Evolutionary conservation across 2,797 vertebrate genomes (phyloP).

Genomic region (Monodelphis domestica): DNA sequence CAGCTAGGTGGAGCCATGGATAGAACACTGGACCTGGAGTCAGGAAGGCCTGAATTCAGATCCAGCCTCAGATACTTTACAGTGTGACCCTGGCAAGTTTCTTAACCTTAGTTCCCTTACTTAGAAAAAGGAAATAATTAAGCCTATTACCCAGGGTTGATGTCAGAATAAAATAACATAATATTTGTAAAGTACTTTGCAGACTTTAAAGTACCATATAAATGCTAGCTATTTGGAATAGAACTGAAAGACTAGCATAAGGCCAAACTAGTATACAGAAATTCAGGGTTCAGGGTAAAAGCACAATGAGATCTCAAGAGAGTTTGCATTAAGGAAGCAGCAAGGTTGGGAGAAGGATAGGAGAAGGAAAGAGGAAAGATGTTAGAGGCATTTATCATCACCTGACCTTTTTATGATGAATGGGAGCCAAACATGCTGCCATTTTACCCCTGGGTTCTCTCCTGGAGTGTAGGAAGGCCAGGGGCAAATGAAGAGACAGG

Average conservation of each 20-base stretch:
- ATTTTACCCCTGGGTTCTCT: not conserved
- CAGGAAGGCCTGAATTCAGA: not conserved
- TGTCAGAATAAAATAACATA: not conserved
- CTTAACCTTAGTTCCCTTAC: not conserved
- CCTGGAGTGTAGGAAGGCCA: not conserved
- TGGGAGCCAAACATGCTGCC: not conserved
- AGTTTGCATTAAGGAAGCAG: not conserved
- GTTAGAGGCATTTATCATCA: not conserved
- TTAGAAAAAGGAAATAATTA: not conserved
- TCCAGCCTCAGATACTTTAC: not conserved
- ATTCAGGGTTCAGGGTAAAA: not conserved
- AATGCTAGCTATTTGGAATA: not conserved
- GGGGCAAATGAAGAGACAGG: not conserved
- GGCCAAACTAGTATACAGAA: not conserved
- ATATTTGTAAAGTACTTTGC: not conserved
- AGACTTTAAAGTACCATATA: not conserved
- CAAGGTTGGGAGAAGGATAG: not conserved
- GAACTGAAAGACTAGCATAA: not conserved
- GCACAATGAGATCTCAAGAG: not conserved
- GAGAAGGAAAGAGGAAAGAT: not conserved
- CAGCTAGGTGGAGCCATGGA: not conserved
- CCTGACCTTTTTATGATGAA: slow-evolving; percentile 8
- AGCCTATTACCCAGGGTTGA: not conserved
- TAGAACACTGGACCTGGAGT: not conserved
- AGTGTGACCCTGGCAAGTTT: not conserved